Percentiles rank a stretch among this genome's conserved stretches.
phyloP scores from a whole-genome alignment of 2,113 vertebrate genomes.

The Thunnus maccoyii region DNA sequence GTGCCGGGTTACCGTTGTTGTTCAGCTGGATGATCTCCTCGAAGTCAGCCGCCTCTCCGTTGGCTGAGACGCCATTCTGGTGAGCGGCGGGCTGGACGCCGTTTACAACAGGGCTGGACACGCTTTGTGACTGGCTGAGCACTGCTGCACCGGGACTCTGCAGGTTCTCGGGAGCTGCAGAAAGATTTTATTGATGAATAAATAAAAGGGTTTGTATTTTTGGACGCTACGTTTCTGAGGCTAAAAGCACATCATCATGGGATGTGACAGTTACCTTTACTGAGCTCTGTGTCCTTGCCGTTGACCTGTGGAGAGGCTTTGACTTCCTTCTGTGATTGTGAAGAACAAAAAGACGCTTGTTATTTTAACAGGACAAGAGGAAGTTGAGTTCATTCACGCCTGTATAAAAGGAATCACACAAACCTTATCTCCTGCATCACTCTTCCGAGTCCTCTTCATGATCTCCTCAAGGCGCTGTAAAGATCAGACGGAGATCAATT shows the following conservation, averaged over 20 bases:
- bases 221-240: neutral
- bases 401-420: neutral
- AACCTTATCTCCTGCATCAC: constrained; percentile 90
- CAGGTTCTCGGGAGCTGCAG: constrained; percentile 35
- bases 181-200: neutral
- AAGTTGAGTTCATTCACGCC: neutral
- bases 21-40: constrained; percentile 83
- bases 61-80: constrained; percentile 92
- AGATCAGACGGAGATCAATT: constrained; percentile 40
- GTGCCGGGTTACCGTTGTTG: constrained; percentile 64
- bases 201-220: too few relatives aligned
- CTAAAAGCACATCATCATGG: neutral
- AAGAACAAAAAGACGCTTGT: constrained; percentile 37
- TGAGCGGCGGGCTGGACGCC: constrained; percentile 88
- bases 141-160: constrained; percentile 36
- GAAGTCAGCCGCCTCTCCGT: constrained; percentile 81
- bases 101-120: constrained; percentile 83
- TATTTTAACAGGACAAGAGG: neutral
- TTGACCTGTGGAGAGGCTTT: constrained; percentile 82
- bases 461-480: constrained; percentile 96
- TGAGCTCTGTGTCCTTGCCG: constrained; percentile 82
- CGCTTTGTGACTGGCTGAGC: constrained; percentile 60
- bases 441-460: constrained; percentile 97
- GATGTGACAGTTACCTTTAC: constrained; percentile 65
- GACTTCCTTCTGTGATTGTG: constrained; percentile 83